Evolutionary conservation across 2,888 invertebrate species (phyloP).

Genomic region (Ametastegia equiseti): DNA sequence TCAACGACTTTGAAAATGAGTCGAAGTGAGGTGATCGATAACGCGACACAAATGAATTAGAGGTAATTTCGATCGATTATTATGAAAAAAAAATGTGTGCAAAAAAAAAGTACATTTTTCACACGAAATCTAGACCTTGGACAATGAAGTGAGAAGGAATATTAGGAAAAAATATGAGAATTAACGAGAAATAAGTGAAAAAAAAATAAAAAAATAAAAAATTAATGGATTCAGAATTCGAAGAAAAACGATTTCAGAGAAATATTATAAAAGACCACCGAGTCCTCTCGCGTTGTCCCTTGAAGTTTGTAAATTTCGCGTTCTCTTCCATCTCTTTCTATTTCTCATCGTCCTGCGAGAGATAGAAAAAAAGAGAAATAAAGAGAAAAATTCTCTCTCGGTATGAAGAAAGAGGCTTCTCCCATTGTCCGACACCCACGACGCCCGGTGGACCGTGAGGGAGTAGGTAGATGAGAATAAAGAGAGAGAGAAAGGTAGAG

Average conservation of each 20-base stretch:
- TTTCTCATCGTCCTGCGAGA: neutral
- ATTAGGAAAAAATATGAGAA: no score
- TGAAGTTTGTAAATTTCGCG: neutral
- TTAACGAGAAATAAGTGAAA: no score
- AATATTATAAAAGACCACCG: neutral
- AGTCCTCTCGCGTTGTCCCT: neutral
- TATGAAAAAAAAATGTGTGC: no score
- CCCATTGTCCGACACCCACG: conserved; percentile 49
- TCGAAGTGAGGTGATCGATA: neutral
- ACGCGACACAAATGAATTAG: neutral
- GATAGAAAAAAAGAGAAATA: neutral
- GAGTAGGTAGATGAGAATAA: conserved; percentile 48
- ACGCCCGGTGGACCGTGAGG: conserved; percentile 29
- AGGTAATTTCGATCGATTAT: no score
- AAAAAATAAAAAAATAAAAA: neutral
- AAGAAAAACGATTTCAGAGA: neutral
- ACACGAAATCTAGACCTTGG: no score
- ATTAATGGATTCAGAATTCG: neutral
- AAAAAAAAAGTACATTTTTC: no score
- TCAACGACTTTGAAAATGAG: conserved; percentile 21
- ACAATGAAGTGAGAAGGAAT: no score
- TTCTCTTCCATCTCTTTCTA: neutral
- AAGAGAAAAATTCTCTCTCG: neutral
- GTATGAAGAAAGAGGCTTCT: conserved; percentile 23
- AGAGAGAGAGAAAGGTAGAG: conserved; percentile 10